Conservation (phyloP, 1,140 invertebrate species). For the Acromyrmex echinatior region DNA sequence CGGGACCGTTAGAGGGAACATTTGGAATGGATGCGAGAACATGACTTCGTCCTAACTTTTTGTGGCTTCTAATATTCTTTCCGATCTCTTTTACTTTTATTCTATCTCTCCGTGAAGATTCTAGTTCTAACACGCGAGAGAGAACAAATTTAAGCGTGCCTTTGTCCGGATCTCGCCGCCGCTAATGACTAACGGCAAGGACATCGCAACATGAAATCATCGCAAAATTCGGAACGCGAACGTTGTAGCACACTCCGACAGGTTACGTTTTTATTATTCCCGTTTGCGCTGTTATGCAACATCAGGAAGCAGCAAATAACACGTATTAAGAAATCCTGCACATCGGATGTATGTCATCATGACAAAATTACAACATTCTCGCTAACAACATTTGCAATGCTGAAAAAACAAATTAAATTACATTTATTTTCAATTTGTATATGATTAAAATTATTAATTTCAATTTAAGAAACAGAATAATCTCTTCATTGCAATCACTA, state of each 20-base stretch:
- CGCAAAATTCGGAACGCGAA: slow-evolving; percentile 21
- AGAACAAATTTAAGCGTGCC: not conserved
- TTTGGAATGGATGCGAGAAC: not conserved
- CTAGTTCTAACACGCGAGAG: not conserved
- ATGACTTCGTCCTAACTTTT: not conserved
- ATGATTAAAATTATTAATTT: too few relatives aligned
- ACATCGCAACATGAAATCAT: slow-evolving; percentile 22
- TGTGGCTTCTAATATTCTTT: not conserved
- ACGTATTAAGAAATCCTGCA: slow-evolving; percentile 6
- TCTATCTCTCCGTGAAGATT: not conserved
- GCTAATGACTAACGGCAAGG: slow-evolving; percentile 32
- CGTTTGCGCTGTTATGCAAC: slow-evolving; percentile 38
- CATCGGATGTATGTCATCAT: not conserved
- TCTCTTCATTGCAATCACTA: not conserved
- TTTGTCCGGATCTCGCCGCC: slow-evolving; percentile 3
- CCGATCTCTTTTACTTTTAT: not conserved
- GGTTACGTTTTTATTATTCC: slow-evolving; percentile 47
- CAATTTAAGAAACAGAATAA: not conserved
- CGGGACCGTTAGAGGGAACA: slow-evolving; percentile 37
- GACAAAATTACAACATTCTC: not conserved
- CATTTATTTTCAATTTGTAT: not conserved
- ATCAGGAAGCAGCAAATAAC: slow-evolving; percentile 45
- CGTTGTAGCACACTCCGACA: slow-evolving; percentile 3
- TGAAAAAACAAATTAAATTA: not conserved
- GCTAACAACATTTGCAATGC: not conserved